Percentiles rank a stretch among this genome's conserved stretches.
These are phyloP conservation scores for Dipodomys stephensi DNA, from an alignment of 2,113 vertebrate species.

Conservation along the genomic window DNA sequence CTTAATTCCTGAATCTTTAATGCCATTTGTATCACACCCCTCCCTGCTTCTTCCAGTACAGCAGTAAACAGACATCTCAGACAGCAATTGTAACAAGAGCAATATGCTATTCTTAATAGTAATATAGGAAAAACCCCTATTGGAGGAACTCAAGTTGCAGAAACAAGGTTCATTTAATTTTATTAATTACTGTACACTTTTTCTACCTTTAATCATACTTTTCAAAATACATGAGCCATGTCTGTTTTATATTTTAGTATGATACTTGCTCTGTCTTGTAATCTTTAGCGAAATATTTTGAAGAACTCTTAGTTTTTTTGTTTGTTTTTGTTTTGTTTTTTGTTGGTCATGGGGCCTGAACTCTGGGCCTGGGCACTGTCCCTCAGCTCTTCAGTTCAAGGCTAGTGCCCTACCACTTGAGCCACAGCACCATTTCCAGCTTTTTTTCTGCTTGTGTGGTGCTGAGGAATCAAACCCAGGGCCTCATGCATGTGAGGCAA, in stretches of 20 bases:
- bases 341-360: no score
- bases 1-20: not conserved
- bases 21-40: not conserved
- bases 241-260: not conserved
- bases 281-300: not conserved
- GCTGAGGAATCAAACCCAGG: no score
- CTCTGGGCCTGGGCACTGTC: no score
- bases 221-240: not conserved
- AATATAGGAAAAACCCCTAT: not conserved
- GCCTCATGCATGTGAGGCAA: no score
- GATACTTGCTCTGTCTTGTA: not conserved
- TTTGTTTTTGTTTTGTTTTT: no score
- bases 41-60: not conserved
- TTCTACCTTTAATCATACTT: slow-evolving; percentile 7
- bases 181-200: not conserved
- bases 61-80: not conserved
- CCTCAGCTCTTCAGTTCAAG: no score
- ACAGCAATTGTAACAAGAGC: no score
- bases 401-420: no score
- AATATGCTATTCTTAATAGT: not conserved
- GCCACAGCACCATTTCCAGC: no score
- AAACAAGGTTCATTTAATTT: not conserved
- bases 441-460: no score
- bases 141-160: not conserved
- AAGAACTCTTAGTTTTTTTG: not conserved